Evolutionary conservation across 2,113 vertebrate species (phyloP), one percentile per base, ranked within the genome.

Genomic region (Albula glossodonta): DNA sequence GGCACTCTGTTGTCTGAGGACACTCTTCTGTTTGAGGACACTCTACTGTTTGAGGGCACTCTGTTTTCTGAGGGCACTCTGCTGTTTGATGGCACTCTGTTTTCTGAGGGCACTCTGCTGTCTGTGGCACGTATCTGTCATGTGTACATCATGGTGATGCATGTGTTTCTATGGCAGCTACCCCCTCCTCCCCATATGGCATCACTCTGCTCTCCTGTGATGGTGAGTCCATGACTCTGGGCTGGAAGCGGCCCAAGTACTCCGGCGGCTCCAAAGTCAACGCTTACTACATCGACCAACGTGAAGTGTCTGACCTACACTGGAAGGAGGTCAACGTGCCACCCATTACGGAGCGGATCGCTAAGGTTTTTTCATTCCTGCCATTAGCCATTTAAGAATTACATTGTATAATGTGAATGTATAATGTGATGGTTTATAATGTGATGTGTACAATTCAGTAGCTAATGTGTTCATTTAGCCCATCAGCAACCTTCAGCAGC

Each of bases 301-400:
- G 97, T 0, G 94, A 98, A 82, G 96, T 95, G 0, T 93, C 96
- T 12, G 94, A 95, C 3, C 25, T 94, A 51, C 91, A 93, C 83
- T 99, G 98, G 98, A 96, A 97, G 49, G 98, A 99, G 93, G 96
- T 97, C 89, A 98, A 97, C 89, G 84, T 94, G 31, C 86, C 87
- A 0, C 94, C 92, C 0, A 49, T 97, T 85, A 91, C 87, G 0
- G 94, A 89, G 66, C 95, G 96, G 0, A 89, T 96, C 89, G 95
- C 95, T 81, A 97, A 92, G 87, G 98, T 99, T 86, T 88, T 96
- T 19, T 9, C 48, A 57, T 8, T n/a, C 15, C 48, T 51, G 51
- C 22, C 2, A 50, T 81, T 78, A 83, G 48, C 41, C 79, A 79
- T 41, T 41, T 41, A 41, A 41, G 31, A 41, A 41, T 41, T 41